Conservation (phyloP, 2,113 vertebrate species). For the Romanogobio albipinnatus region DNA sequence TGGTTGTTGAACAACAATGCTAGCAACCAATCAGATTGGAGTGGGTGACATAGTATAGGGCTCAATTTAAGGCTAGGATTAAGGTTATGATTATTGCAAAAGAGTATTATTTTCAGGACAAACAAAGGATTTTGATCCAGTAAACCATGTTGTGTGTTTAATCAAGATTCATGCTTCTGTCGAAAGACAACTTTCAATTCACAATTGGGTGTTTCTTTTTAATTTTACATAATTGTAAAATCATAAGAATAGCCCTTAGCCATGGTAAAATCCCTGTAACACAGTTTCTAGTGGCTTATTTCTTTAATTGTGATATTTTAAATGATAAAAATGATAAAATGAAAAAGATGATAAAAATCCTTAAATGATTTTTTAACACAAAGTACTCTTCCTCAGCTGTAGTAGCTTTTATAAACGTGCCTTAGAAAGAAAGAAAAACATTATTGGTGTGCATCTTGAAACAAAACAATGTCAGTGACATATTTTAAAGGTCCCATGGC, state of each 20-base stretch:
- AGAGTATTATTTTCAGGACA: not conserved
- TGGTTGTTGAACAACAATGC: not conserved
- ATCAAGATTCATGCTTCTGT: conserved; percentile 12
- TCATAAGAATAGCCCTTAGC: conserved; percentile 1
- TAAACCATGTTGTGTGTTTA: not conserved
- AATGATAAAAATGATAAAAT: no score
- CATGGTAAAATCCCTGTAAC: not conserved
- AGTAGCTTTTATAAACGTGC: no score
- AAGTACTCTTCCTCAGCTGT: not conserved
- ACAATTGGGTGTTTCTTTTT: not conserved
- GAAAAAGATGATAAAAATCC: no score
- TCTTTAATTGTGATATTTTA: not conserved
- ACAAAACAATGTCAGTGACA: no score
- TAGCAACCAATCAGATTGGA: not conserved
- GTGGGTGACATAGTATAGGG: not conserved
- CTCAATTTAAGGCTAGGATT: not conserved
- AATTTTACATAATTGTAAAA: not conserved
- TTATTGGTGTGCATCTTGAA: no score
- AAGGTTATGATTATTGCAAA: not conserved
- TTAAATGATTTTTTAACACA: no score
- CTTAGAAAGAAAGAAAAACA: no score
- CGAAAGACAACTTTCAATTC: conserved; percentile 34
- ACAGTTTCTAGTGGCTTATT: not conserved
- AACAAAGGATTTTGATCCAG: not conserved
- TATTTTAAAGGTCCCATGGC: no score